Evolutionary conservation across 2,888 invertebrate genomes (phyloP).

Genomic region (Leuctra nigra): DNA sequence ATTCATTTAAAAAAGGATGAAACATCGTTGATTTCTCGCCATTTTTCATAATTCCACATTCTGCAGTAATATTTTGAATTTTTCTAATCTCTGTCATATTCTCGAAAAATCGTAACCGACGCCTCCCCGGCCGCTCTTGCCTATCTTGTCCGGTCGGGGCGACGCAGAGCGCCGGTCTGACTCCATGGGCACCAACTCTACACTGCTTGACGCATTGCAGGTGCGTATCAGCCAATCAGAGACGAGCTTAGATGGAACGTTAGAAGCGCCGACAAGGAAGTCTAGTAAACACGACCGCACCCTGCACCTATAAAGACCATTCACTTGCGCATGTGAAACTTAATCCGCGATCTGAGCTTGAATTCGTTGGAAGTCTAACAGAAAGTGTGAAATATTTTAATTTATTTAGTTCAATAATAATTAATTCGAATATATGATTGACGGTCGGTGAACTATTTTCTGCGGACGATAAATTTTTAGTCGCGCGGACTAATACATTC

Average conservation of each 20-base stretch:
- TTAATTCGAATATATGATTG: constrained; percentile 22
- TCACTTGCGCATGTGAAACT: constrained; percentile 53
- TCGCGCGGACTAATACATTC: constrained; percentile 30
- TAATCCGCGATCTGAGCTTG: constrained; percentile 39
- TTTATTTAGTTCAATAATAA: constrained; percentile 23
- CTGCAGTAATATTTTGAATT: constrained; percentile 6
- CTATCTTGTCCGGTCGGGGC: constrained; percentile 23
- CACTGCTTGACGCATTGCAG: constrained; percentile 74
- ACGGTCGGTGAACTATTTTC: constrained; percentile 24
- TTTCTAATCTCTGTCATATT: constrained; percentile 5
- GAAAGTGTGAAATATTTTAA: constrained; percentile 23
- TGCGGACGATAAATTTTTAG: constrained; percentile 25
- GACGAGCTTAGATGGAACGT: constrained; percentile 45
- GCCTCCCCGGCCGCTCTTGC: constrained; percentile 18
- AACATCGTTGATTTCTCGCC: too few species aligned
- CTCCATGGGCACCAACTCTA: constrained; percentile 23
- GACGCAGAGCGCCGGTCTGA: constrained; percentile 27
- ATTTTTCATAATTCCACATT: too few species aligned
- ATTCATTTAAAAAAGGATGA: too few species aligned
- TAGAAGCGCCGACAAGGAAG: constrained; percentile 47
- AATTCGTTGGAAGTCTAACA: constrained; percentile 26
- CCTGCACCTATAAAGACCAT: constrained; percentile 60
- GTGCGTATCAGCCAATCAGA: constrained; percentile 74
- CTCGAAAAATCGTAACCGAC: neutral
- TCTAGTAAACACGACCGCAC: constrained; percentile 66